Base-by-base conservation (phyloP, 1,140 invertebrate species). In the Drosophila pectinifera region DNA sequence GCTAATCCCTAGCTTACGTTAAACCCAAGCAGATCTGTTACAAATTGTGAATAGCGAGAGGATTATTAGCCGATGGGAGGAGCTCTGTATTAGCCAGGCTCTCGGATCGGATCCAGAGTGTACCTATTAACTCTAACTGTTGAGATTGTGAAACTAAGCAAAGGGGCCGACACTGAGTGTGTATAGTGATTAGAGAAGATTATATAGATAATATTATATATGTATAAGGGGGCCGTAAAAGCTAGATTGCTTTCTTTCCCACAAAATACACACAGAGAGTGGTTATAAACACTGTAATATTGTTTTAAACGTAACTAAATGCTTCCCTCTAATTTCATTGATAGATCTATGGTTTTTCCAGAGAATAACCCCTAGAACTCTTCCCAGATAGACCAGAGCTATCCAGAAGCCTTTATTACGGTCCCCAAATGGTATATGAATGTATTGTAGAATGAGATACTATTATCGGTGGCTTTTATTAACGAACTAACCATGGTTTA, bases 91-190 rank as follows among this genome's bases (percentile, higher is more conserved):
- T 28, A 41, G 38, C 24, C 14, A 48, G 56, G 42, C 56, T 36
- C 28, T 22, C 22, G 22, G 26, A 59, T 54, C 31, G 13, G 10
- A 28, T n/a, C 28, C 28, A 7, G 28, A 38, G 49, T 53, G 49
- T 42, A 55, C 53, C 53, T 62, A 55, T 18, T 36, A 53, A 53
- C 49, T 36, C 49, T 49, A 24, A 20, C 26, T 46, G 42, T 62
- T 62, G 42, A 65, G 41, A 62, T 62, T 67, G 56, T 62, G 31
- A 39, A 62, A 10, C 16, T 42, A 20, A 34, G 59, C 28, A 8
- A 10, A 41, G 13, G 49, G n/a, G n/a, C n/a, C n/a, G n/a, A n/a
- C n/a, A n/a, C n/a, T n/a, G n/a, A 22, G 20, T 18, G 34, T 16
- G 38, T 45, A 18, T 42, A 51, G 34, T 41, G 43, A 64, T 49